Base-by-base conservation (phyloP, 2,113 vertebrate genomes). In the Psilopogon haemacephalus region DNA sequence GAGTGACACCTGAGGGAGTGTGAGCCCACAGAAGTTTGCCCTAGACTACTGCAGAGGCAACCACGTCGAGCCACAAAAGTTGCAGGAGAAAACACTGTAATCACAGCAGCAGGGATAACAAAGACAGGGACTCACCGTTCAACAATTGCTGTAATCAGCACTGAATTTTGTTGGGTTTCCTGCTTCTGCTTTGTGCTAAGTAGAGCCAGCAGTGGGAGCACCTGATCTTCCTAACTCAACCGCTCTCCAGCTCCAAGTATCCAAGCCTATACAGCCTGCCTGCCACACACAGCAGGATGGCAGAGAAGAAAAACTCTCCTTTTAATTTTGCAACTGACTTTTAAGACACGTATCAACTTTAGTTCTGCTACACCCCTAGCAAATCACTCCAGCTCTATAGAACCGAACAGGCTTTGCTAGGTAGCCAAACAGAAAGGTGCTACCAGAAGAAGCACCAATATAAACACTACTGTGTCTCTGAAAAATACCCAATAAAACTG, bases 141-240 rank as follows among this genome's bases (percentile, higher is more conserved):
- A 75, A 72, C 58, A 87, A 69, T 1, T 85, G 52, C 72, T 77
- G 71, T 67, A 93, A 93, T 86, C 65, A 82, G 46, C 20, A 37
- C 42, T 37, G 62, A 89, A 68, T 86, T 88, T 86, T 94, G 52
- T 76, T 82, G 18, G 6, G 40, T 86, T 93, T 86, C 58, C 35
- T 78, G 32, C 75, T 48, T 56, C 63, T 76, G 68, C 38, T 85
- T 93, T 74, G 30, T 90, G 77, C 76, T 81, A 90, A 68, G 87
- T 87, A 86, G 72, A 94, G 35, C 86, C 93, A 95, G 87, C 86
- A 93, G 88, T 84, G 80, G 90, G 88, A 95, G 78, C 84, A 94
- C 74, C 87, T 93, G 93, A 93, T 90, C 81, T 30, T 91, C 63
- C 85, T 90, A 88, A 91, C 33, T 90, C 89, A 74, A 42, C 30